Evolutionary conservation across 2,888 invertebrate species (phyloP).

Genomic region (Ochropleura leucogaster): DNA sequence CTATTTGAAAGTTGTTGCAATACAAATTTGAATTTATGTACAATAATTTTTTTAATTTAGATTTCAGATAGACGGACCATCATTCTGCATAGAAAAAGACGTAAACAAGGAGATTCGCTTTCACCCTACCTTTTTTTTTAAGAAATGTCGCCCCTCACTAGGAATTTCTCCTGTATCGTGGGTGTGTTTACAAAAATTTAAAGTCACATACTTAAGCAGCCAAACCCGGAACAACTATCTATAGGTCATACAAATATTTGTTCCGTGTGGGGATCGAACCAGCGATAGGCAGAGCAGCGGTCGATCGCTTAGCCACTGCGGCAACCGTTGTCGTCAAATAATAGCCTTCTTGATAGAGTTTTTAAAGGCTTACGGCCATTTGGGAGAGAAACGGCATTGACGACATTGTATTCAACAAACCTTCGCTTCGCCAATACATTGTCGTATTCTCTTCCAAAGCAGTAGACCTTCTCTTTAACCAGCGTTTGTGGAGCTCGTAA

Average conservation of each 20-base stretch:
- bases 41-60: not conserved
- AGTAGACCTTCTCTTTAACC: too few species aligned
- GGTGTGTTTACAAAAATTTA: not conserved
- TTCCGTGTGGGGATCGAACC: not conserved
- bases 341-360: too few species aligned
- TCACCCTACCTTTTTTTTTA: too few species aligned
- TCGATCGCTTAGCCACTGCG: not conserved
- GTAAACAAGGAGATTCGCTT: too few species aligned
- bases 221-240: not conserved
- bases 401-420: too few species aligned
- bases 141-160: not conserved
- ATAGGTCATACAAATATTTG: not conserved
- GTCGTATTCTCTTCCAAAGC: too few species aligned
- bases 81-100: too few species aligned
- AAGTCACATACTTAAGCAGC: not conserved
- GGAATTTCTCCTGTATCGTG: not conserved
- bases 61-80: too few species aligned
- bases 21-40: slow-evolving; percentile 19
- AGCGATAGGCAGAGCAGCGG: not conserved
- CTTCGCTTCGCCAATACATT: too few species aligned
- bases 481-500: too few species aligned
- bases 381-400: too few species aligned
- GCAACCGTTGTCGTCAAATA: not conserved
- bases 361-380: too few species aligned
- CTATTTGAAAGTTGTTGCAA: slow-evolving; percentile 2